Evolutionary conservation across 2,797 vertebrate species (phyloP).

Genomic region (Ptychobarbus kaznakovi): DNA sequence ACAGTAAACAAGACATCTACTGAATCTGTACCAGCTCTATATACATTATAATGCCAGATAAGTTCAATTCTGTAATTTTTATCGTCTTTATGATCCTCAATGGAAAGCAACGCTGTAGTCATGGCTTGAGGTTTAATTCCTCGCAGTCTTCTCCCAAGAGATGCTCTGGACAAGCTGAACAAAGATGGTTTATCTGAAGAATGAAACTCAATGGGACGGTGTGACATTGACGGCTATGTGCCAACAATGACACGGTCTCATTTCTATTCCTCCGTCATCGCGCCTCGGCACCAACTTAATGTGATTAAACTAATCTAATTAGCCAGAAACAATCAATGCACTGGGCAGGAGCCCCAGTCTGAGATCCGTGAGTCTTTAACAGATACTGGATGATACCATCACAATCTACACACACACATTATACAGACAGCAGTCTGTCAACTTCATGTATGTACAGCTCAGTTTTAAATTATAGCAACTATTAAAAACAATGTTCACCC

Average conservation of each 20-base stretch:
- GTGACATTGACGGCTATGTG: constrained; percentile 46
- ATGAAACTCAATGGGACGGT: constrained; percentile 24
- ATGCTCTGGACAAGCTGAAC: background rate
- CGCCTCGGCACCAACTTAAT: constrained; percentile 68
- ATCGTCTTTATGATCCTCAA: background rate
- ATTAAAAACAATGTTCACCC: background rate
- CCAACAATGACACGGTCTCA: constrained; percentile 50
- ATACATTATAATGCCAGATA: background rate
- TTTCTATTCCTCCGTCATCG: constrained; percentile 66
- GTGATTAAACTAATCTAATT: constrained; percentile 81
- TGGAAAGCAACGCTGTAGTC: background rate
- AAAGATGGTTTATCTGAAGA: constrained; percentile 17
- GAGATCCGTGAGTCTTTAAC: constrained; percentile 22
- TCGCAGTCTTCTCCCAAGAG: background rate
- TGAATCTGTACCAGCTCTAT: background rate
- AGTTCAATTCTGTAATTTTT: background rate
- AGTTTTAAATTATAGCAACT: background rate
- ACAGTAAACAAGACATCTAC: background rate
- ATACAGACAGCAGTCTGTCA: background rate
- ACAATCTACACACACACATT: constrained; percentile 1
- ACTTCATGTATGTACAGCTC: background rate
- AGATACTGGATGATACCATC: background rate
- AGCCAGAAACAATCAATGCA: constrained; percentile 72
- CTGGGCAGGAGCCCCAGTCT: constrained; percentile 58
- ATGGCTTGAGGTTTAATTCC: background rate